Evolutionary conservation across 2,797 vertebrate genomes (phyloP).

Genomic region (Neosilurus mollespiculum): DNA sequence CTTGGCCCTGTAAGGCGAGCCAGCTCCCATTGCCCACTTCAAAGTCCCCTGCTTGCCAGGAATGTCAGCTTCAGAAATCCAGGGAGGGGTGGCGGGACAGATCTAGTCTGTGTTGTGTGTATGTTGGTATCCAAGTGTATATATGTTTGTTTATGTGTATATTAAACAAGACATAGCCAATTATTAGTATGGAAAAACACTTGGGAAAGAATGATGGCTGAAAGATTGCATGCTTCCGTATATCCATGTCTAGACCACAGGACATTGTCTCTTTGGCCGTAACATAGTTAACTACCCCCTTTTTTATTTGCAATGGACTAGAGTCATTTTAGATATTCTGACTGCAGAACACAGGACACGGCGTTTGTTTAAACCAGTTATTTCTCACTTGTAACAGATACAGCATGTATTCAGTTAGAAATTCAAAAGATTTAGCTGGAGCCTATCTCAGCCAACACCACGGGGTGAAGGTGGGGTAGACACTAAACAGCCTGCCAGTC

Average conservation of each 20-base stretch:
- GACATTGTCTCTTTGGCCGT: conserved; percentile 55
- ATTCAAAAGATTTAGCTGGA: too few relatives aligned
- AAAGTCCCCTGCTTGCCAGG: conserved; percentile 79
- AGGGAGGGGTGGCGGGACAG: conserved; percentile 54
- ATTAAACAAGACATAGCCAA: conserved; percentile 20
- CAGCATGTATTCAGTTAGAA: conserved; percentile 51
- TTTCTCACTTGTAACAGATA: conserved; percentile 47
- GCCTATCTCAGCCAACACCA: too few relatives aligned
- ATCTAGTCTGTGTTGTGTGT: conserved; percentile 41
- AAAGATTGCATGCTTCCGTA: conserved; percentile 24
- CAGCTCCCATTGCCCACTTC: conserved; percentile 79
- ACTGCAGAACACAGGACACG: conserved; percentile 60
- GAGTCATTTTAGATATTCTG: conserved; percentile 71
- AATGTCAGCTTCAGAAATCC: conserved; percentile 84
- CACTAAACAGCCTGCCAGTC: too few relatives aligned
- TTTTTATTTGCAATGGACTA: conserved; percentile 58
- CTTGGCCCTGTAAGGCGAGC: conserved; percentile 82
- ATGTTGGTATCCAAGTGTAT: conserved; percentile 13
- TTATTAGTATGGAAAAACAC: conserved; percentile 22
- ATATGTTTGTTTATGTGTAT: conserved; percentile 37
- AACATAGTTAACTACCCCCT: conserved; percentile 56
- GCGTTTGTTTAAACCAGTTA: conserved; percentile 56
- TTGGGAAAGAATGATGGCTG: conserved; percentile 38
- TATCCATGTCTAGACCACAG: conserved; percentile 58
- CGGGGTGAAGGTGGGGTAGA: too few relatives aligned